Evolutionary conservation across 2,113 vertebrate species (phyloP).

Genomic region (Callopanchax toddi): DNA sequence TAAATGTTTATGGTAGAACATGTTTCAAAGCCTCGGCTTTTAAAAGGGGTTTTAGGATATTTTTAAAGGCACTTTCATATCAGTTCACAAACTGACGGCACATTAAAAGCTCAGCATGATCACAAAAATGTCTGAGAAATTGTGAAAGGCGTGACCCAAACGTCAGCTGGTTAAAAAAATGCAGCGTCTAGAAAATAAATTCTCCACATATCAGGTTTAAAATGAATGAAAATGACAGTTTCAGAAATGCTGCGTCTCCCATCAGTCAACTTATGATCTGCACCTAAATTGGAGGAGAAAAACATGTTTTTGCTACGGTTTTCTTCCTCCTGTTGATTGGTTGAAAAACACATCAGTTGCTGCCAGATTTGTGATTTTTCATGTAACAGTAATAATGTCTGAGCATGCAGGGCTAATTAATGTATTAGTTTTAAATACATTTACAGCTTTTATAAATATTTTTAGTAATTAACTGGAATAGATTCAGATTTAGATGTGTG

Average conservation of each 20-base stretch:
- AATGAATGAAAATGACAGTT: conserved; percentile 29
- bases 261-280: conserved; percentile 21
- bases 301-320: neutral
- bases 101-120: conserved; percentile 7
- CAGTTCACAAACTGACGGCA: neutral
- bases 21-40: conserved; percentile 3
- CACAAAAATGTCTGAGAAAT: neutral
- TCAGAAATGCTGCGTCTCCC: neutral
- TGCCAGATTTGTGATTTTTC: conserved; percentile 19
- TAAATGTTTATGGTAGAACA: neutral
- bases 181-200: neutral
- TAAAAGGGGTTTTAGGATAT: neutral
- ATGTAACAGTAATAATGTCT: conserved; percentile 22
- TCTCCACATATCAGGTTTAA: neutral
- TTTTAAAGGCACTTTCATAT: neutral
- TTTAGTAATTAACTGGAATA: neutral
- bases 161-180: conserved; percentile 11
- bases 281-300: conserved; percentile 25
- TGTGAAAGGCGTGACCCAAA: neutral
- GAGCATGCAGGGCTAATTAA: neutral
- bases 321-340: conserved; percentile 13
- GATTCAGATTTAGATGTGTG: no score
- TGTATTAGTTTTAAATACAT: neutral
- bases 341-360: conserved; percentile 20
- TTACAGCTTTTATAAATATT: neutral